Base-by-base conservation (phyloP, 1,140 invertebrate genomes). In the Lineus longissimus region DNA sequence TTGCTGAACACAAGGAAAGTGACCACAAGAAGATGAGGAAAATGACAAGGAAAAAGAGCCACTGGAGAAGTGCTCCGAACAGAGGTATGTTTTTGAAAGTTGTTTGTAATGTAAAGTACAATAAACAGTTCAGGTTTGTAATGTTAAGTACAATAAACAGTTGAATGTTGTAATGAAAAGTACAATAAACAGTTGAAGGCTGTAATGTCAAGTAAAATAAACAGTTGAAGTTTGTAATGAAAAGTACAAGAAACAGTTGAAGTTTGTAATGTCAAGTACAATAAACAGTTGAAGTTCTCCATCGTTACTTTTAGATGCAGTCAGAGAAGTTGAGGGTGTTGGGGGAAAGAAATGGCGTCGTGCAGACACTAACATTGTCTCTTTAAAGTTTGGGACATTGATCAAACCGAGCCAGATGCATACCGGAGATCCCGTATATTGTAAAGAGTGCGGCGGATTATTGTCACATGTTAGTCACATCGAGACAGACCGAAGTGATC, bases 361-460 rank as follows among this genome's bases (percentile, higher is more conserved):
- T 56, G 78, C 76, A 23, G 76, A 81, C 64, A 79, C 77, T 0
- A 81, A 81, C 68, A 69, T 81, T 25, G 72, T 81, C 7, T 72
- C 70, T 2, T 68, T 78, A 25, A 73, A 72, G 47, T 77, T 81
- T 58, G 61, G 73, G 54, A 72, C 70, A 19, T 64, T 81, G 58
- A 70, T 73, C 1, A 61, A 72, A 11, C 73, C 76, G 0, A 70
- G 74, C 33, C 73, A 77, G 51, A 79, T 79, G 75, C 76, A 79
- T 62, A 74, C 77, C 43, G 79, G 79, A 9, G 79, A 81, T 43
- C 67, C 76, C 1, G 65, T 73, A 17, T 59, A 66, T 7, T 81
- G 79, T 61, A 36, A 56, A 2, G 55, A 59, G 2, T 81, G 79
- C 61, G 47, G 64, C 22, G 76, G 73, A 22, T 70, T 81, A 25